A percentile compares a stretch with the other conserved stretches of the same genome.
Evolutionary conservation across 2,113 vertebrate genomes (phyloP).

Genomic region (Equus przewalskii): DNA sequence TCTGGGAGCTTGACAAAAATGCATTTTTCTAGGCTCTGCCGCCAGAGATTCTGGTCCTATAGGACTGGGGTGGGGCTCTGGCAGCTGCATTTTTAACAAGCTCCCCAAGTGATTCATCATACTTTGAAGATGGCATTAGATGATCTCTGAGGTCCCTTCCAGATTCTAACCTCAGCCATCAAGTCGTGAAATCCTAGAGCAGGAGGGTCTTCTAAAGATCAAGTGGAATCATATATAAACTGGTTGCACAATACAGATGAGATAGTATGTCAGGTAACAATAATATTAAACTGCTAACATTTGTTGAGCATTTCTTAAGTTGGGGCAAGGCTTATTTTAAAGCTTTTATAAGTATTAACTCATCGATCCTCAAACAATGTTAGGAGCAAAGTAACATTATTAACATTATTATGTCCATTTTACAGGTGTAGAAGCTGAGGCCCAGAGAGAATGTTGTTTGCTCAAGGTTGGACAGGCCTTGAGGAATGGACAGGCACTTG

Average conservation of each 20-base stretch:
- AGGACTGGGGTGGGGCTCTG: neutral
- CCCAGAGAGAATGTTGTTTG: neutral
- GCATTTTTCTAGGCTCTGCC: neutral
- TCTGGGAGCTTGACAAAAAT: conserved; percentile 38
- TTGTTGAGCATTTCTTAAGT: neutral
- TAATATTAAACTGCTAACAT: neutral
- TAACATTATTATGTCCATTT: conserved; percentile 1
- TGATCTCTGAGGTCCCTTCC: neutral
- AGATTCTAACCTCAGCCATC: neutral
- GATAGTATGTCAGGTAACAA: neutral
- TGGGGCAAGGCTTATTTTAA: conserved; percentile 24
- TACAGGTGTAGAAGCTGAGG: neutral
- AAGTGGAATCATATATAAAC: conserved; percentile 26
- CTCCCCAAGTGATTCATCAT: neutral
- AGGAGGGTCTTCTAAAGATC: neutral
- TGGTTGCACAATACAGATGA: neutral
- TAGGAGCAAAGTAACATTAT: neutral
- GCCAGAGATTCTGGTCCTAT: neutral
- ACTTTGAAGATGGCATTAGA: neutral
- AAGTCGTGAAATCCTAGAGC: neutral
- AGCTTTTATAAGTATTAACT: neutral
- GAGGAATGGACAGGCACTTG: neutral
- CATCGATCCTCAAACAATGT: neutral
- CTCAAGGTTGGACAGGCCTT: neutral
- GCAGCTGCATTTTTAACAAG: neutral